These are phyloP conservation scores for Lochmaea crataegi DNA, from an alignment of 2,888 invertebrate species.

Conservation along the genomic window DNA sequence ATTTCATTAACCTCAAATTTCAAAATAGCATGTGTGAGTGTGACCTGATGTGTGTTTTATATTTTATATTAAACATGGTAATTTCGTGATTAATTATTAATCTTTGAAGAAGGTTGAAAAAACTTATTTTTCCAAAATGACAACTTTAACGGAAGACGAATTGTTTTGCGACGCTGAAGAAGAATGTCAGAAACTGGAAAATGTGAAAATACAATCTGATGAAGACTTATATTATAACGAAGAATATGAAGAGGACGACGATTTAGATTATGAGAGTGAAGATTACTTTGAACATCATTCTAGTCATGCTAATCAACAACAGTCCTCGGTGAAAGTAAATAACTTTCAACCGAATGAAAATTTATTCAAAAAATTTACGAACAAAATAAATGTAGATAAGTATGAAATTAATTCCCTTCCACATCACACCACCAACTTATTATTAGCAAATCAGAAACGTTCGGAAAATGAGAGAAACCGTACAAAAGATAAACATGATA, in stretches of 20 bases:
- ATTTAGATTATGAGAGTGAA: slow-evolving; percentile 46
- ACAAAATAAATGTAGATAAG: slow-evolving; percentile 86
- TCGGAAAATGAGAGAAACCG: slow-evolving; percentile 77
- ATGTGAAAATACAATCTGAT: slow-evolving; percentile 31
- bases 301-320: slow-evolving; percentile 53
- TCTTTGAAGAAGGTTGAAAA: too few relatives aligned
- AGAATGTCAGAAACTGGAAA: slow-evolving; percentile 30
- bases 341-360: slow-evolving; percentile 84
- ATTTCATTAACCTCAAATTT: slow-evolving; percentile 1
- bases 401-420: slow-evolving; percentile 77
- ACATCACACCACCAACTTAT: slow-evolving; percentile 76
- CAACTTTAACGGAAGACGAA: slow-evolving; percentile 59
- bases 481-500: slow-evolving; percentile 90
- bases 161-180: slow-evolving; percentile 64
- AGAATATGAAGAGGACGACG: slow-evolving; percentile 38
- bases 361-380: slow-evolving; percentile 79
- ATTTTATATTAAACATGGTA: too few relatives aligned
- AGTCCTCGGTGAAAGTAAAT: slow-evolving; percentile 52
- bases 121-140: not conserved
- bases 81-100: too few relatives aligned
- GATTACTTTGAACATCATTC: slow-evolving; percentile 39
- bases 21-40: not conserved
- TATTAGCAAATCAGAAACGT: slow-evolving; percentile 77
- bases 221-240: slow-evolving; percentile 37
- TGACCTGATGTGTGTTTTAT: not conserved